phyloP scores from a whole-genome alignment of 2,797 vertebrate genomes.

The Xerus rutilus region DNA sequence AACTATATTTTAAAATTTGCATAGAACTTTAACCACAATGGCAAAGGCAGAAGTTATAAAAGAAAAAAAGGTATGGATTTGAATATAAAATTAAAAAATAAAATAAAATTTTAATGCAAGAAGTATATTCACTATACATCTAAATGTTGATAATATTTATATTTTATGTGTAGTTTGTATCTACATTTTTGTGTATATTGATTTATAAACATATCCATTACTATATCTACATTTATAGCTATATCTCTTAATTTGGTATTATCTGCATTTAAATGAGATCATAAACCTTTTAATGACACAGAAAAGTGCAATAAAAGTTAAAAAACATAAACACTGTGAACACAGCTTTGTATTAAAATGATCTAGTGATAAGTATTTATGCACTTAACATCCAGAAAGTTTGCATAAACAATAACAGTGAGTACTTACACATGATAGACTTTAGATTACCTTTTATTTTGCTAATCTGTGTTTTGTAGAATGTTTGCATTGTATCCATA shows the following conservation, averaged over 20 bases:
- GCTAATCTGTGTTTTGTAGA: constrained; percentile 22
- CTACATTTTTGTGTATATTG: not conserved
- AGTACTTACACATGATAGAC: not conserved
- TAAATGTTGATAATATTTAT: not conserved
- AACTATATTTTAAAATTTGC: constrained; percentile 7
- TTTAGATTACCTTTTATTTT: constrained; percentile 45
- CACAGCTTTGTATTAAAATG: constrained; percentile 14
- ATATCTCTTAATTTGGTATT: not conserved
- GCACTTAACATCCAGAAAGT: not conserved
- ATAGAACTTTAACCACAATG: not conserved
- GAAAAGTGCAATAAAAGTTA: not conserved
- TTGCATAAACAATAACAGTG: not conserved
- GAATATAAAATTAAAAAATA: not conserved
- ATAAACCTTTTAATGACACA: not conserved
- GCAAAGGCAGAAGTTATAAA: not conserved
- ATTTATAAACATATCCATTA: not conserved
- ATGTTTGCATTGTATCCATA: not conserved
- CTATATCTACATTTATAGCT: not conserved
- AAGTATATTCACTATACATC: not conserved
- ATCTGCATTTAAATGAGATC: not conserved
- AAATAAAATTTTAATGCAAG: not conserved
- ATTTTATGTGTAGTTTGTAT: not conserved
- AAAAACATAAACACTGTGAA: not conserved
- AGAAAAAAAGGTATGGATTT: not conserved
- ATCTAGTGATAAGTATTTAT: constrained; percentile 51